These are phyloP conservation scores for Drosophila kikkawai DNA, from an alignment of 1,140 invertebrate genomes.

Conservation along the genomic window DNA sequence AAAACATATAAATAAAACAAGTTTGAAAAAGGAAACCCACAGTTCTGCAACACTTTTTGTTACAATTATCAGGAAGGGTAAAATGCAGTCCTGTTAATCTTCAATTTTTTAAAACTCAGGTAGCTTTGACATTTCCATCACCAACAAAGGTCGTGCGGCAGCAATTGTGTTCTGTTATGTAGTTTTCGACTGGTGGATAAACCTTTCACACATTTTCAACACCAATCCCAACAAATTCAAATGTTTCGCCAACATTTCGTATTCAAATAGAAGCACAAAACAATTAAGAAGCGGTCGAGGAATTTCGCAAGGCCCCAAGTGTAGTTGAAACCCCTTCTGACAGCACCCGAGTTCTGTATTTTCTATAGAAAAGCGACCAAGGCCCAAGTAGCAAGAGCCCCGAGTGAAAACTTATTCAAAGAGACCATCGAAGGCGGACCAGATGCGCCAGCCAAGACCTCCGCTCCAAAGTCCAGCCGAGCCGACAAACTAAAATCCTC, in stretches of 20 bases:
- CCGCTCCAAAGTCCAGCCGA: conserved; percentile 20
- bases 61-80: neutral
- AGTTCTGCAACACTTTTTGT: neutral
- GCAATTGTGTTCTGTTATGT: conserved; percentile 64
- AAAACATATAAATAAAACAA: neutral
- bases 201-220: conserved; percentile 78
- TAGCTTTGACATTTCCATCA: conserved; percentile 53
- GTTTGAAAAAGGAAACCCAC: neutral
- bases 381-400: conserved; percentile 8
- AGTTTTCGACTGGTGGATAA: conserved; percentile 74
- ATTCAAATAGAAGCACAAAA: conserved; percentile 35
- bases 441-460: conserved; percentile 27
- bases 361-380: conserved; percentile 54
- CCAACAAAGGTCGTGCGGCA: neutral
- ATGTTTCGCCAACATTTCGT: conserved; percentile 69
- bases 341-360: conserved; percentile 50
- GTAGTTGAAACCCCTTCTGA: conserved; percentile 43
- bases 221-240: conserved; percentile 76
- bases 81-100: neutral
- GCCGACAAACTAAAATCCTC: neutral
- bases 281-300: conserved; percentile 61
- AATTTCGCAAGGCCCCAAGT: conserved; percentile 61
- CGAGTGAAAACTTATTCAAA: neutral
- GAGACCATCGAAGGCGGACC: conserved; percentile 13
- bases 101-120: neutral